These are phyloP conservation scores for Actinernus sp. DNA, from an alignment of 92 coral and sea anemone genomes.

Conservation along the genomic window DNA sequence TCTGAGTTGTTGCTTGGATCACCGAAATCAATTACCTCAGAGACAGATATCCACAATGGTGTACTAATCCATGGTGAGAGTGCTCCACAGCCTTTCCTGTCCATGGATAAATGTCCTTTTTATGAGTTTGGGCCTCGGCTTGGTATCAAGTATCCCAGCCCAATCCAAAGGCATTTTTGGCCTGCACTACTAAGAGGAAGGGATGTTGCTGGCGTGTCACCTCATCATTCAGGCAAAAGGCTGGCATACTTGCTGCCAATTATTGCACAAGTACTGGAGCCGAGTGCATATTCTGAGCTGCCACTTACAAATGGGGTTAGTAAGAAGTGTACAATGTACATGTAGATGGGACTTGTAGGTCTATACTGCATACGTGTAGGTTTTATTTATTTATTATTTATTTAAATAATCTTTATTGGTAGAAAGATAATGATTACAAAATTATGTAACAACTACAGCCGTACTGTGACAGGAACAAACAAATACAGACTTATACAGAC, in stretches of 20 bases:
- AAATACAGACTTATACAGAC: no score
- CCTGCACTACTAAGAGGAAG: conserved; percentile 94
- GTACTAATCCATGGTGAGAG: conserved; percentile 62
- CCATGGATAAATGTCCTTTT: conserved; percentile 62
- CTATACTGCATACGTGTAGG: no score
- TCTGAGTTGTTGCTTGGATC: neutral
- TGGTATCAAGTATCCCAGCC: conserved; percentile 51
- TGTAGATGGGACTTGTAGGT: no score
- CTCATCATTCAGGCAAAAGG: conserved; percentile 42
- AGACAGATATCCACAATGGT: conserved; percentile 13
- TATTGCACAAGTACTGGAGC: conserved; percentile 72
- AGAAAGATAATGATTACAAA: no score
- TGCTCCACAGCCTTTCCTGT: conserved; percentile 55
- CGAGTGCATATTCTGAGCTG: conserved; percentile 67
- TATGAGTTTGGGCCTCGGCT: conserved; percentile 56
- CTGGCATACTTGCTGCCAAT: conserved; percentile 83
- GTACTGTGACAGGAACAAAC: no score
- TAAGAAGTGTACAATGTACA: neutral
- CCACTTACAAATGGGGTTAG: conserved; percentile 90
- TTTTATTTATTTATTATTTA: no score
- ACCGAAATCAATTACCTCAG: neutral
- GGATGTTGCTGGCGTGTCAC: conserved; percentile 87
- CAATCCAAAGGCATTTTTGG: conserved; percentile 86
- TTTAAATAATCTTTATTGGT: no score
- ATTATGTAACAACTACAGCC: no score